These are phyloP conservation scores for Petaurus breviceps DNA, from an alignment of 2,113 vertebrate genomes.

Conservation along the genomic window DNA sequence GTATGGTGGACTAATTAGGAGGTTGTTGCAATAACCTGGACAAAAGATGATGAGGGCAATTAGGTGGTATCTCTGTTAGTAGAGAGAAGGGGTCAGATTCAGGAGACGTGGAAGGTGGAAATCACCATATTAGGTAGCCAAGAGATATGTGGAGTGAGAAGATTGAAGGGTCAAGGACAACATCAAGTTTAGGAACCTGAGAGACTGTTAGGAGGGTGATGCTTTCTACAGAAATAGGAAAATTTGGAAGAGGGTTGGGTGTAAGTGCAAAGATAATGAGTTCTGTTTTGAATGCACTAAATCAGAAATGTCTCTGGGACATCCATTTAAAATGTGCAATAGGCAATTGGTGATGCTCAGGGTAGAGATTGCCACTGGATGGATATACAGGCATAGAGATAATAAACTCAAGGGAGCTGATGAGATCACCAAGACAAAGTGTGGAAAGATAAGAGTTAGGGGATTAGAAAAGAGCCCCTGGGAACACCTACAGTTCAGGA, in stretches of 20 bases:
- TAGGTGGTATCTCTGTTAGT: neutral
- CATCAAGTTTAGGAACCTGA: neutral
- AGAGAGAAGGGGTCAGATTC: neutral
- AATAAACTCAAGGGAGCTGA: neutral
- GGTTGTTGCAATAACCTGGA: neutral
- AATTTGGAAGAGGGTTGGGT: neutral
- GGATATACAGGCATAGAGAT: neutral
- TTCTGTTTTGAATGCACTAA: neutral
- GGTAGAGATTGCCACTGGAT: neutral
- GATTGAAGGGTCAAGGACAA: neutral
- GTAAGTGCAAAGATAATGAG: neutral
- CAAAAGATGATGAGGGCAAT: neutral
- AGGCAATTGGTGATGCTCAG: neutral
- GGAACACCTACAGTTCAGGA: neutral
- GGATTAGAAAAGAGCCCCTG: neutral
- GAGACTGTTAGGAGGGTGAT: neutral
- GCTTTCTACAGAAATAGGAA: neutral
- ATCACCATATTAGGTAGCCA: neutral
- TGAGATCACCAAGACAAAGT: neutral
- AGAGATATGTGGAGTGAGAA: neutral
- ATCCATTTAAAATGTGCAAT: neutral
- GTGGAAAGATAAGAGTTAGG: neutral
- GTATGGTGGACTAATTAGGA: neutral
- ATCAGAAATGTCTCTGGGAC: neutral
- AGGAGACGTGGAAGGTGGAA: neutral